phyloP scores from a whole-genome alignment of 2,797 vertebrate species.

The Chiroxiphia lanceolata region DNA sequence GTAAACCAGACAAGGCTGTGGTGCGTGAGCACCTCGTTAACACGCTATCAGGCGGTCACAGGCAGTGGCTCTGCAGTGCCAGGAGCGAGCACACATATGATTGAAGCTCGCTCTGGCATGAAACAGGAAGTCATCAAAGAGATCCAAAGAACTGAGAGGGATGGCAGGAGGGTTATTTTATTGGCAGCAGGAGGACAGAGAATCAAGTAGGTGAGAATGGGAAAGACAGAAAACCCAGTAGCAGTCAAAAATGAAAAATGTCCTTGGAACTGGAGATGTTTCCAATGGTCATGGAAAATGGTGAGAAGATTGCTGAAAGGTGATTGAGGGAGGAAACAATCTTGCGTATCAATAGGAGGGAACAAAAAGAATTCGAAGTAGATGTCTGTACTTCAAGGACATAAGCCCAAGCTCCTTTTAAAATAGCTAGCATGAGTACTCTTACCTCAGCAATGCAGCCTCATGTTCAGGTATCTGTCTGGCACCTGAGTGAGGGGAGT shows the following conservation, averaged over 20 bases:
- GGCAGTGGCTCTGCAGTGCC: not conserved
- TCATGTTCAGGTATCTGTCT: not conserved
- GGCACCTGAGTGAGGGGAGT: not conserved
- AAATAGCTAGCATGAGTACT: not conserved
- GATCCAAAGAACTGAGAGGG: not conserved
- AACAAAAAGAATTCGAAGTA: not conserved
- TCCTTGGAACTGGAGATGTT: not conserved
- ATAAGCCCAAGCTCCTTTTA: not conserved
- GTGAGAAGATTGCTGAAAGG: not conserved
- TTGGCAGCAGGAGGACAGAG: not conserved
- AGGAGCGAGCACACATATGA: accelerated
- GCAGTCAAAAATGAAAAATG: not conserved
- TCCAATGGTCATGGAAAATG: not conserved
- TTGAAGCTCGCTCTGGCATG: not conserved
- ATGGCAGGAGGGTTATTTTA: not conserved
- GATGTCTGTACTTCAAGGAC: not conserved
- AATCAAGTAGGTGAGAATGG: not conserved
- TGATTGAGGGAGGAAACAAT: not conserved
- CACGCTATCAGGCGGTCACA: not conserved
- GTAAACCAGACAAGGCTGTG: not conserved
- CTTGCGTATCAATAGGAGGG: not conserved
- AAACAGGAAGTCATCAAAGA: accelerated
- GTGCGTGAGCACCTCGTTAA: not conserved
- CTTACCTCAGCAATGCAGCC: not conserved
- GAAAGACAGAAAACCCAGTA: not conserved